Evolutionary conservation across 2,888 invertebrate species (phyloP), one percentile per base, ranked within the genome.

Genomic region (Elaeidobius kamerunicus): DNA sequence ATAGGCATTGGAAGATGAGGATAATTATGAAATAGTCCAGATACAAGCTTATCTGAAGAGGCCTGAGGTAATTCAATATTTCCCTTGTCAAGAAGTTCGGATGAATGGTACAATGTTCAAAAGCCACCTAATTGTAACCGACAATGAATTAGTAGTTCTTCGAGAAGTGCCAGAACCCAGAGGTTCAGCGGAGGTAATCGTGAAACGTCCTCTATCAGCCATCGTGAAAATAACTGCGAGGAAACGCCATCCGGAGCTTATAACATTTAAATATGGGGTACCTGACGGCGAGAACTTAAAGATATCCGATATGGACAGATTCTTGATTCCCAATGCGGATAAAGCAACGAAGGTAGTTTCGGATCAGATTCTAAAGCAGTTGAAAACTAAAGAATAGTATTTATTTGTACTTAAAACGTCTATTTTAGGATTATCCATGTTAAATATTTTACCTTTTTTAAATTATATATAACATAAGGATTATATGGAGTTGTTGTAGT

Each of bases 211-310:
- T 0, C 76, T 99, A 46, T 87, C 91, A 2, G 89, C 91, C 43
- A 92, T 99, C 63, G 91, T 97, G 6, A 95, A 93, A 77, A 99
- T 99, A 57, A 98, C 98, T 1, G 95, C 96, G 9, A 93, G 95
- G 71, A 95, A 95, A 71, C 84, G 88, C 50, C 89, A 92, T 70
- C 96, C 97, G 0, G 94, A 98, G 74, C 77, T 98, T 63, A 95
- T 99, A 57, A 98, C 98, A 1, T 97, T 99, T 72, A 94, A 95
- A 71, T 97, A 97, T 71, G 95, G 96, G 3, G 80, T 85, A 50
- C 86, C 86, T 2, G 86, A 90, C 68, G 90, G 88, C 40, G 88
- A 89, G 64, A 82, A 83, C 35, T 76, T 91, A 28, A 77, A 86
- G 54, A 88, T 94, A 54, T 88, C 85, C 1, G 94, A 94, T 71